These are phyloP conservation scores for Dipus sagitta DNA, from an alignment of 2,797 vertebrate species.

Conservation along the genomic window DNA sequence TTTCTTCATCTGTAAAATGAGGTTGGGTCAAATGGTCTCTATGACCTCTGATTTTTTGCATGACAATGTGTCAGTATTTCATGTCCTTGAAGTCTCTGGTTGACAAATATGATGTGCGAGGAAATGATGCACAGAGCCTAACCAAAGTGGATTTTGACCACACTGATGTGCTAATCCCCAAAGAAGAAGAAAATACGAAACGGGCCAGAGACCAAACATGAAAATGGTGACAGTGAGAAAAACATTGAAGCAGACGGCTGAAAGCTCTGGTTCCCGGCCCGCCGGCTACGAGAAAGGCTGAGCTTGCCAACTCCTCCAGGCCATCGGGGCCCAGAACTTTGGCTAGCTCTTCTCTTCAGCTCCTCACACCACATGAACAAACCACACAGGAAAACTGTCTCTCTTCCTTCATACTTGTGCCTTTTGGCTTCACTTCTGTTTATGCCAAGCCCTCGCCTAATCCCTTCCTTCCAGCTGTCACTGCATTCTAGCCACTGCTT, in stretches of 20 bases:
- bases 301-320: conserved; percentile 72
- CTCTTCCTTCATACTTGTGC: conserved; percentile 62
- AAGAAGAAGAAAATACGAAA: conserved; percentile 71
- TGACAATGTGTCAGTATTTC: conserved; percentile 29
- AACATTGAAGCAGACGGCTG: conserved; percentile 70
- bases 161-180: conserved; percentile 61
- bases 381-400: conserved; percentile 70
- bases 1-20: conserved; percentile 25
- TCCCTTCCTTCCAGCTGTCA: conserved; percentile 72
- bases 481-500: conserved; percentile 38
- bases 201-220: background rate
- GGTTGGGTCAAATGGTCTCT: background rate
- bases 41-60: conserved; percentile 8
- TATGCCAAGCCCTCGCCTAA: conserved; percentile 64
- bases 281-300: conserved; percentile 62
- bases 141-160: conserved; percentile 63
- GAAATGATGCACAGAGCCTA: conserved; percentile 50
- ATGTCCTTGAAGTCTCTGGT: background rate
- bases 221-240: conserved; percentile 71
- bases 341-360: conserved; percentile 59
- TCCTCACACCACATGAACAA: conserved; percentile 62
- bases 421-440: conserved; percentile 70
- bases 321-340: conserved; percentile 61
- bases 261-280: conserved; percentile 72
- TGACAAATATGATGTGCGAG: conserved; percentile 48